These are phyloP conservation scores for Lasioglossum zephyrum DNA, from an alignment of 2,888 invertebrate genomes.

Conservation along the genomic window DNA sequence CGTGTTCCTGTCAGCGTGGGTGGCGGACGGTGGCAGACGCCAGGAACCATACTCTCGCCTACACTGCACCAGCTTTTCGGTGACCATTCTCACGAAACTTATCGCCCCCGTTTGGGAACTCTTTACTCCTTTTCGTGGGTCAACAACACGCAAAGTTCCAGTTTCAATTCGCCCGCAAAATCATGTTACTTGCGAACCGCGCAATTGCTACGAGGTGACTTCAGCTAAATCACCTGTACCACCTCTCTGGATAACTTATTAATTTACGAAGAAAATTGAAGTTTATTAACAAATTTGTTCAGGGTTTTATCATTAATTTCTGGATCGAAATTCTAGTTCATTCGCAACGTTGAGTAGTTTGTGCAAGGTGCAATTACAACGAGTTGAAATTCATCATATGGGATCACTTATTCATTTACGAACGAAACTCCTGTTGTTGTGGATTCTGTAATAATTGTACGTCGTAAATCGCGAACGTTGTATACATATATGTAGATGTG, in stretches of 20 bases:
- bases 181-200: no score
- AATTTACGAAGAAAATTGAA: background rate
- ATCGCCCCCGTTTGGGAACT: background rate
- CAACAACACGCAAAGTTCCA: background rate
- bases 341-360: background rate
- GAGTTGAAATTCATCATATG: background rate
- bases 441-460: no score
- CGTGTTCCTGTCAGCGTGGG: constrained; percentile 71
- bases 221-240: background rate
- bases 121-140: background rate
- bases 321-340: no score
- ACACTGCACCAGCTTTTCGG: constrained; percentile 24
- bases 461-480: no score
- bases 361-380: background rate
- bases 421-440: no score
- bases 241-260: background rate
- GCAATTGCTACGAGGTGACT: no score
- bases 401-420: no score
- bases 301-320: no score
- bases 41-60: constrained; percentile 23
- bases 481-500: background rate
- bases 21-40: constrained; percentile 58
- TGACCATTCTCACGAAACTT: background rate
- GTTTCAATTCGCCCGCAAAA: background rate
- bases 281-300: no score